Evolutionary conservation across 2,797 vertebrate genomes (phyloP).

Genomic region (Pseudochirops corinnae): DNA sequence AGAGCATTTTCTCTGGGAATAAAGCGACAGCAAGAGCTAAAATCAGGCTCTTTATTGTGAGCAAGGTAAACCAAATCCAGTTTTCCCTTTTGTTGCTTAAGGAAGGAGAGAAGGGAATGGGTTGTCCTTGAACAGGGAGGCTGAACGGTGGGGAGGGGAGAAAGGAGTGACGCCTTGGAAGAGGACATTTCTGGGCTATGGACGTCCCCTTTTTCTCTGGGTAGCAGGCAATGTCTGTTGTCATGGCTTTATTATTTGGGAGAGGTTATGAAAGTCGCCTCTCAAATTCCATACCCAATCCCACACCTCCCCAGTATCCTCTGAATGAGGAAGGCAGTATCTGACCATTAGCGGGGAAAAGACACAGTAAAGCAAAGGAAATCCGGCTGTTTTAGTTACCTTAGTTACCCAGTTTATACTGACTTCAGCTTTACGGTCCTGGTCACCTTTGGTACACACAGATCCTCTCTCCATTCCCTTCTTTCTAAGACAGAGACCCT

Average conservation of each 20-base stretch:
- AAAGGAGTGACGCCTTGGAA: not conserved
- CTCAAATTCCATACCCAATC: not conserved
- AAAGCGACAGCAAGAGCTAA: conserved; percentile 59
- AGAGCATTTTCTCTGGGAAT: conserved; percentile 56
- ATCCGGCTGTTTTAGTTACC: conserved; percentile 60
- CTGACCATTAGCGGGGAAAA: not conserved
- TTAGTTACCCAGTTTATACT: conserved; percentile 53
- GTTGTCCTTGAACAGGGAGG: conserved; percentile 48
- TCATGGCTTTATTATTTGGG: conserved; percentile 49
- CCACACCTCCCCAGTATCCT: not conserved
- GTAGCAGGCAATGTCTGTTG: not conserved
- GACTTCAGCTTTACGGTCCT: not conserved
- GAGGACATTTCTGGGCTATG: conserved; percentile 32
- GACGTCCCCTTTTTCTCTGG: not conserved
- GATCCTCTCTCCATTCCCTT: conserved; percentile 68
- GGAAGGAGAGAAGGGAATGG: not conserved
- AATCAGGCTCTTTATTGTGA: conserved; percentile 24
- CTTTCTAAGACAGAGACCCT: conserved; percentile 71
- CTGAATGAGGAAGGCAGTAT: conserved; percentile 50
- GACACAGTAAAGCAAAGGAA: conserved; percentile 71
- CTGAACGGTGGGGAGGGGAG: not conserved
- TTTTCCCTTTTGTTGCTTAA: conserved; percentile 36
- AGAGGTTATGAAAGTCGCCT: not conserved
- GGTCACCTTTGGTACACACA: conserved; percentile 9
- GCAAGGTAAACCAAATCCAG: conserved; percentile 66